Evolutionary conservation across 30 jellyfish, hydroid and myxozoan genomes (phyloP).

Genomic region (Aurelia aurita complex sp. Pacific): DNA sequence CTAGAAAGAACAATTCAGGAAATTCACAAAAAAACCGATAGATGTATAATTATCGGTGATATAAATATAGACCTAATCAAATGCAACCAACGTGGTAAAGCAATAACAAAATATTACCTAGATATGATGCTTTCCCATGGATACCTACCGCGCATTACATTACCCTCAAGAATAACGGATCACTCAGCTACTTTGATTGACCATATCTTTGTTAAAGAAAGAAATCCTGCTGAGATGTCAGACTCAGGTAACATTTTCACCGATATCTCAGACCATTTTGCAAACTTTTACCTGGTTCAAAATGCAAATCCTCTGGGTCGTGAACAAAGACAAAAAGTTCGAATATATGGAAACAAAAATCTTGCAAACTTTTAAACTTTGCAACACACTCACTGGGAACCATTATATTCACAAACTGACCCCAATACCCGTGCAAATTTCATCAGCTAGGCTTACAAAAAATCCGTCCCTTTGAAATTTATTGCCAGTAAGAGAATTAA

Average conservation of each 20-base stretch:
- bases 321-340: not conserved
- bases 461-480: slow-evolving; percentile 9
- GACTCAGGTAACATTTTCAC: not conserved
- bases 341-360: not conserved
- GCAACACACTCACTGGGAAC: not conserved
- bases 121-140: slow-evolving; percentile 5
- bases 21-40: not conserved
- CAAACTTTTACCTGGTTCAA: not conserved
- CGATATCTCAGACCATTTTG: slow-evolving; percentile 15
- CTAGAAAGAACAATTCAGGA: too few species aligned
- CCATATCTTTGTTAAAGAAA: not conserved
- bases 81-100: slow-evolving; percentile 10
- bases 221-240: not conserved
- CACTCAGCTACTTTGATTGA: slow-evolving; percentile 16
- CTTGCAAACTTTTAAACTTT: not conserved
- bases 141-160: slow-evolving; percentile 13
- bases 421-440: slow-evolving; percentile 1
- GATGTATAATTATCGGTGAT: slow-evolving; percentile 8
- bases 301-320: not conserved
- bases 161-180: slow-evolving; percentile 1
- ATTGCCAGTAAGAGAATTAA: not conserved
- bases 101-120: slow-evolving; percentile 1
- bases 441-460: not conserved
- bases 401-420: not conserved
- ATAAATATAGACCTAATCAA: not conserved